These are phyloP conservation scores for Drosophila bocqueti DNA, from an alignment of 1,140 invertebrate genomes.

Conservation along the genomic window DNA sequence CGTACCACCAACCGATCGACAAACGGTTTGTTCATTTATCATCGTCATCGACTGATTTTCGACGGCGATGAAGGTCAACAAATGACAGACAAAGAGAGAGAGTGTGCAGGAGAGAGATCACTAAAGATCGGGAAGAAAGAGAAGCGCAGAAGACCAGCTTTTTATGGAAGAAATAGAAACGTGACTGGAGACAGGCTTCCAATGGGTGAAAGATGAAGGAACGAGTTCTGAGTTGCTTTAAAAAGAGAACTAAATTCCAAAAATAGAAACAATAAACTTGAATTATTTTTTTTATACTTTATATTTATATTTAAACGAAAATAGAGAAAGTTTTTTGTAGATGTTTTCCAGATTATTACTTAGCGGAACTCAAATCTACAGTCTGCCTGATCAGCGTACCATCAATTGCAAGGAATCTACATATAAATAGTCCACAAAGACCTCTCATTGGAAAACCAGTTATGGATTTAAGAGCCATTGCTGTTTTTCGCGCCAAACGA, in stretches of 20 bases:
- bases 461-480: not conserved
- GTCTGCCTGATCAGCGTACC: not conserved
- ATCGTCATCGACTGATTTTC: conserved; percentile 53
- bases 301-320: too few species aligned
- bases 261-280: not conserved
- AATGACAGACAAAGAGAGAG: conserved; percentile 44
- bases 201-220: not conserved
- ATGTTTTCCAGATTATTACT: not conserved
- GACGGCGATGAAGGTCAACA: conserved; percentile 50
- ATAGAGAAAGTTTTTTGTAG: not conserved
- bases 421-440: not conserved
- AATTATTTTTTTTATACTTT: too few species aligned
- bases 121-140: not conserved
- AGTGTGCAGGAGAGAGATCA: conserved; percentile 11
- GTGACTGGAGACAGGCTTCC: conserved; percentile 24
- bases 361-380: too few species aligned
- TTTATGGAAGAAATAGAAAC: conserved; percentile 26
- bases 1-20: conserved; percentile 1
- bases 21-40: conserved; percentile 40
- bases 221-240: not conserved
- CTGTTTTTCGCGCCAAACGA: conserved; percentile 6
- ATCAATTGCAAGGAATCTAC: not conserved
- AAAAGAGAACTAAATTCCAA: not conserved
- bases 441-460: not conserved
- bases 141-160: conserved; percentile 13